phyloP scores from a whole-genome alignment of 1,140 invertebrate genomes.

The Micrasema longulum region DNA sequence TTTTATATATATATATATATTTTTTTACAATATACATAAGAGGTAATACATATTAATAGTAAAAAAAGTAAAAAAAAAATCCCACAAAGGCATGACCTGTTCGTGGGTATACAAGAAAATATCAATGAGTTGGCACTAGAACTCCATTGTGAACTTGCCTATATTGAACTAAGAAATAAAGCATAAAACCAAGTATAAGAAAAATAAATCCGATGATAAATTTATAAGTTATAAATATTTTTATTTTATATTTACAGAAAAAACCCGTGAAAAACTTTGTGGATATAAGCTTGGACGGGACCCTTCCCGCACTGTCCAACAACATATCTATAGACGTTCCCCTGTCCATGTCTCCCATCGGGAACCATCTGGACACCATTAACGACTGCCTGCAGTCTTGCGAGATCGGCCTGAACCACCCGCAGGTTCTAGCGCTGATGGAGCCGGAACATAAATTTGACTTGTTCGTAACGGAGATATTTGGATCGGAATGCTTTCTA shows the following conservation, averaged over 20 bases:
- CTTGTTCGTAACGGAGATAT: slow-evolving; percentile 76
- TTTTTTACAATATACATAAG: too few species aligned
- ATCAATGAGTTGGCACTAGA: too few species aligned
- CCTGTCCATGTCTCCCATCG: slow-evolving; percentile 60
- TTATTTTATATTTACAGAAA: slow-evolving; percentile 59
- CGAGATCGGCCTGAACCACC: slow-evolving; percentile 60
- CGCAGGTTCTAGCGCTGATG: slow-evolving; percentile 59
- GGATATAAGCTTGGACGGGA: slow-evolving; percentile 64
- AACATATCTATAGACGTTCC: slow-evolving; percentile 61
- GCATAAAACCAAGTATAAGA: too few species aligned
- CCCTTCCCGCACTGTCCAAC: slow-evolving; percentile 65
- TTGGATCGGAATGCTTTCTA: slow-evolving; percentile 73
- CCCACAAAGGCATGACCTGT: too few species aligned
- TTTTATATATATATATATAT: too few species aligned
- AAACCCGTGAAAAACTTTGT: slow-evolving; percentile 61
- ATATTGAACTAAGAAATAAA: too few species aligned
- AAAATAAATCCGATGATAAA: too few species aligned
- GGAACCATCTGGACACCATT: slow-evolving; percentile 64
- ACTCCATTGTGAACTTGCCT: too few species aligned
- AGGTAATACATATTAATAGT: too few species aligned
- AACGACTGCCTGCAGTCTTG: slow-evolving; percentile 63
- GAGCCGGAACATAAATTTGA: slow-evolving; percentile 70
- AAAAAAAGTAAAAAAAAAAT: too few species aligned
- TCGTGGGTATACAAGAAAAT: too few species aligned
- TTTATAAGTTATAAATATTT: not conserved